Evolutionary conservation across 2,888 invertebrate genomes (phyloP), one percentile per base, ranked within the genome.

Genomic region (Lasioglossum vierecki): DNA sequence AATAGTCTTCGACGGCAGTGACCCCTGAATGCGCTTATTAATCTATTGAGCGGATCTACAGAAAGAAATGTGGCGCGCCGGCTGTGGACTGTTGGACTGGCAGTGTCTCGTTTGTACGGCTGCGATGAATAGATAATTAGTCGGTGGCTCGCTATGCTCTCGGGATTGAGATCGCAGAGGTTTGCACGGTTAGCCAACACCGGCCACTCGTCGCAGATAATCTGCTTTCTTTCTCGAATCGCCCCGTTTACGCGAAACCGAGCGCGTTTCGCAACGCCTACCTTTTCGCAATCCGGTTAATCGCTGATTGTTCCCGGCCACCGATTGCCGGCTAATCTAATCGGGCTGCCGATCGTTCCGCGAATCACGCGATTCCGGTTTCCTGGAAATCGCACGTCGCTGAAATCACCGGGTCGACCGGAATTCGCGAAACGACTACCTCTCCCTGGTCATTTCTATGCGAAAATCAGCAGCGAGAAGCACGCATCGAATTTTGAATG

Each of bases 11-110:
- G 85, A 81, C 88, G 92, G 84, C 91, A 91, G 88, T 91, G 92
- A 92, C 91, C 92, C 86, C 76, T 89, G 89, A 89, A 90, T 90
- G 88, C 87, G 80, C 88, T 90, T 90, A 91, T 93, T 93, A 93
- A 92, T 93, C 91, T 83, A 91, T 93, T 90, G 89, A 91, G 88
- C 84, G 88, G 84, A 89, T 88, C 90, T 83, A 76, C 87, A 84
- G 88, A 91, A 88, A 88, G 91, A 87, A 91, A 89, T 89, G 86
- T 82, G 82, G 79, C 66, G 35, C 66, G 30, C 44, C 63, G 75
- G 63, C 63, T 63, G 63, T 30, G 63, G 30, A 30, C 63, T 30
- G 63, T 30, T 63, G 13, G 57, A n/a, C 57, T 57, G 57, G 57
- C n/a, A n/a, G 15, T 15, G 30, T 63, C 85, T 77, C 81, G 76